Evolutionary conservation across 2,113 vertebrate species (phyloP), one percentile per base, ranked within the genome.

Genomic region (Arothron firmamentum): DNA sequence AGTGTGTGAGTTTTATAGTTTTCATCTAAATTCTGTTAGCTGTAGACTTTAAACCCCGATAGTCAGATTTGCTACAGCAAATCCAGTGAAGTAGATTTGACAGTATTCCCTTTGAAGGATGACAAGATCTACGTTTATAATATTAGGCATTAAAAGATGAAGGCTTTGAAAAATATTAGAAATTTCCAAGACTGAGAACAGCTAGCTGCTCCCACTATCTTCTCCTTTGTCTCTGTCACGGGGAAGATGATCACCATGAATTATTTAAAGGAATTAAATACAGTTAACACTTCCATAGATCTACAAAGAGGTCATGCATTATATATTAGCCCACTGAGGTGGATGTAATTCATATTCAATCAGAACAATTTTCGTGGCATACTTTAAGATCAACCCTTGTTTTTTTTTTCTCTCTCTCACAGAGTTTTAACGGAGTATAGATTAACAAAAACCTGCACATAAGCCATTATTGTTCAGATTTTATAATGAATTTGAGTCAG

Each of bases 201-300:
- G 47, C 42, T 20, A 41, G 56, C 52, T 50, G 53, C 64, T 67
- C 60, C 63, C 8, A 25, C 67, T 61, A 34, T 68, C 56, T 55
- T 20, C 6, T 17, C 41, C 43, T 64, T 57, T 70, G 17, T 42
- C 51, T 74, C 54, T 31, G 28, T 55, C 65, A 28, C n/a, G 51
- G 42, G 75, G 56, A 50, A 73, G 56, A 79, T 72, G 74, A 67
- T 61, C 56, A 55, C 16, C 1, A 52, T 88, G 55, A 84, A 91
- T 90, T 88, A 88, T 87, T 89, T 53, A 88, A 76, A 56, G 59
- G 38, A 64, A 78, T 84, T 77, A 69, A 81, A 85, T 78, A 63
- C 67, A 28, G 47, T 68, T 64, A 62, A 62, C 66, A 67, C 79
- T 70, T 86, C 73, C 74, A 75, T 81, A 80, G 68, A 67, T 74